Evolutionary conservation across 2,888 invertebrate species (phyloP), one percentile per base, ranked within the genome.

Genomic region (Dryococelus australis): DNA sequence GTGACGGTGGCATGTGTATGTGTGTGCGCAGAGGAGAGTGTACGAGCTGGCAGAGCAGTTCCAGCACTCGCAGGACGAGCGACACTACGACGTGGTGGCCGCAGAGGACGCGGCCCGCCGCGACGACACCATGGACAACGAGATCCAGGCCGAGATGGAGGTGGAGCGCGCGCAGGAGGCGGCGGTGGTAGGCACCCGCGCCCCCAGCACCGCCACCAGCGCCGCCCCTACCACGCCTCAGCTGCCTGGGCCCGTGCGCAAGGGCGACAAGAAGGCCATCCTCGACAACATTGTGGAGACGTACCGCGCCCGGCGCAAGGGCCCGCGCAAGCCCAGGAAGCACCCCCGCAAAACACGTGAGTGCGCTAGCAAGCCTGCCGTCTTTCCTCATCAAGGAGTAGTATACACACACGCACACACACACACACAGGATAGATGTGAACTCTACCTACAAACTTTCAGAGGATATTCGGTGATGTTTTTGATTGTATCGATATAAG

Each of bases 31-130:
- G 97, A 94, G 97, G 89, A 96, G 96, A 91, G 97, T 97, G 93
- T 98, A 97, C 94, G 97, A 97, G 92, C 93, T 97, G 90, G 96
- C 96, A 90, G 97, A 97, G 93, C 96, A 96, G 89, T 97, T 97
- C 93, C 97, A 97, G 93, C 96, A 96, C 91, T 94, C 94, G 90
- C 96, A 96, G 92, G 97, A 97, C 92, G 96, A 97, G 91, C 94
- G 95, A 89, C 94, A 94, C 91, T 96, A 96, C 93, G 96, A 96
- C 91, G 95, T 96, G 83, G 93, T 96, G 24, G 94, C 94, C 90
- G 93, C 95, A 91, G 95, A 95, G 90, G 94, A 94, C 87, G 94
- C 94, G 90, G 91, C 94, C 92, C 90, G 95, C 95, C 88, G 94
- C 89, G 89, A 89, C 87, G 89, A 90, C 24, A 87, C 90, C 85